Evolutionary conservation across 2,113 vertebrate species (phyloP).

Genomic region (Stomatorhinus ivindoensis): DNA sequence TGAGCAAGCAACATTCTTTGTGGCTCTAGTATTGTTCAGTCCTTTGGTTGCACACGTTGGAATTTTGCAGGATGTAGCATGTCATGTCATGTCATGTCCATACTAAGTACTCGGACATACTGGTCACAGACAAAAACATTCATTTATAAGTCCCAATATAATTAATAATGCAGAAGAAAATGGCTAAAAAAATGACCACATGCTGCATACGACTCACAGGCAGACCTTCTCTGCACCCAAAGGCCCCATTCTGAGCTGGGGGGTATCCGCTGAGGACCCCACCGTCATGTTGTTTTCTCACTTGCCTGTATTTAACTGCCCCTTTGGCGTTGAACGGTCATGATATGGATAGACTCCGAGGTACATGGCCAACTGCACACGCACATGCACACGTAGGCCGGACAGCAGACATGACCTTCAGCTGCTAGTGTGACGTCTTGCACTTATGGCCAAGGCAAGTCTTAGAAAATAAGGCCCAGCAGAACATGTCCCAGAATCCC

Average conservation of each 20-base stretch:
- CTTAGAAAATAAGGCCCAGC: not conserved
- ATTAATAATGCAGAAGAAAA: not conserved
- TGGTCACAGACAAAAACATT: not conserved
- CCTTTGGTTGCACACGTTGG: not conserved
- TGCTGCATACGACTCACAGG: not conserved
- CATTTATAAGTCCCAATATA: not conserved
- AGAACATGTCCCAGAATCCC: not conserved
- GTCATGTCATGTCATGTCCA: not conserved
- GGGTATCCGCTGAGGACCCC: not conserved
- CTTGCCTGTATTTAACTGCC: not conserved
- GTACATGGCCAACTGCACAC: not conserved
- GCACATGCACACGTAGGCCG: conserved; percentile 30
- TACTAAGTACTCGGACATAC: not conserved
- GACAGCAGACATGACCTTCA: conserved; percentile 40
- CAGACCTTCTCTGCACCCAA: not conserved
- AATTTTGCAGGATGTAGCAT: not conserved
- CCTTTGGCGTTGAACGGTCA: not conserved
- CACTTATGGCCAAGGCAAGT: not conserved
- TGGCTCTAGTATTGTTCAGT: not conserved
- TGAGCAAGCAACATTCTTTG: not conserved
- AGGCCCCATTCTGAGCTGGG: not conserved
- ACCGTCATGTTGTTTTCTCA: not conserved
- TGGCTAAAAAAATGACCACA: not conserved
- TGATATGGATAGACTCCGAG: not conserved
- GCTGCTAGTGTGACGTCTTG: conserved; percentile 18